Percentiles rank a stretch among this genome's conserved stretches.
Evolutionary conservation across 2,797 vertebrate species (phyloP).

Genomic region (Hemibagrus guttatus): DNA sequence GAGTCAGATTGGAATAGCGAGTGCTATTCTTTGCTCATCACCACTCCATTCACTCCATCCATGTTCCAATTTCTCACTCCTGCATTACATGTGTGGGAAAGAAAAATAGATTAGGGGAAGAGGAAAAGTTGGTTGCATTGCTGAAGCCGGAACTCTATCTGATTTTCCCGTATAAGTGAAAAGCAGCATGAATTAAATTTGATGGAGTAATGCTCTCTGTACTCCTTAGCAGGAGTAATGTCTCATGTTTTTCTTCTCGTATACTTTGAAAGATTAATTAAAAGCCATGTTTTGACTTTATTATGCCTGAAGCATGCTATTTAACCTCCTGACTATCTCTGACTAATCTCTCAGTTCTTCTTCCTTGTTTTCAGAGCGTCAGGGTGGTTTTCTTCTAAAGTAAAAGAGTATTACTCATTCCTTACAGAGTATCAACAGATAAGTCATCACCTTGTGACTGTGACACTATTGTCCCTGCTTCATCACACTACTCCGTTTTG

Average conservation of each 20-base stretch:
- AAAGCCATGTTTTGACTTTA: not conserved
- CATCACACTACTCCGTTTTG: not conserved
- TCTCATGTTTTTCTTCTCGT: not conserved
- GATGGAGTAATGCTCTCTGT: not conserved
- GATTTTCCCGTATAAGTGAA: slow-evolving; percentile 15
- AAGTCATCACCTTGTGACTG: not conserved
- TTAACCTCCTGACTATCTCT: not conserved
- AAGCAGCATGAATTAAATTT: not conserved
- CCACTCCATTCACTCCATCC: slow-evolving; percentile 30
- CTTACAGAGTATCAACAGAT: not conserved
- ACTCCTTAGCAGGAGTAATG: too few species aligned
- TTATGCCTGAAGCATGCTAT: not conserved
- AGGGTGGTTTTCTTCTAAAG: not conserved
- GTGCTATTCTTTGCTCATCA: slow-evolving; percentile 38
- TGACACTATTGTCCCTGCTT: not conserved
- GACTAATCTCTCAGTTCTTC: not conserved
- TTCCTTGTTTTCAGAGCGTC: not conserved
- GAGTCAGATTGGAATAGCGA: slow-evolving; percentile 27
- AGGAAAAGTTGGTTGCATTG: not conserved
- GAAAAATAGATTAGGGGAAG: slow-evolving; percentile 3
- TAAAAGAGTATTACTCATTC: not conserved
- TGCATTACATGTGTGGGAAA: slow-evolving; percentile 17
- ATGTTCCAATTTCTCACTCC: slow-evolving; percentile 29
- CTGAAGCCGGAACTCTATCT: slow-evolving; percentile 1
- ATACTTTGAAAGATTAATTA: not conserved